Evolutionary conservation across 1,140 invertebrate species (phyloP).

Genomic region (Ladona fulva): DNA sequence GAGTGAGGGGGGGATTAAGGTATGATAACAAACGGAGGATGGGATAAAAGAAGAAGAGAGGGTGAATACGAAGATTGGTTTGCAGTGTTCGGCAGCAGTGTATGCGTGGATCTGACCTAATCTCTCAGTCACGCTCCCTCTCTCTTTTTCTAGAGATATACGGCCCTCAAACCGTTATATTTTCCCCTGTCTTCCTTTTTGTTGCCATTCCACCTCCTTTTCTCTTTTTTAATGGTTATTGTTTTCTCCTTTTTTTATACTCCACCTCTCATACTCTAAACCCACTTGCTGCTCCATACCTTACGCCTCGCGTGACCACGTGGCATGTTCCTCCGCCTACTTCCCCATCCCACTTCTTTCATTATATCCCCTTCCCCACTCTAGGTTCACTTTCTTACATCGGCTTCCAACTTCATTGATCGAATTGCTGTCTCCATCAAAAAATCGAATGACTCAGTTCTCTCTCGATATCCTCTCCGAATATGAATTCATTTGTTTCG

Average conservation of each 20-base stretch:
- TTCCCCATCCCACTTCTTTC: neutral
- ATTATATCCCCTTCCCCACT: neutral
- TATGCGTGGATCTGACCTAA: slow-evolving; percentile 4
- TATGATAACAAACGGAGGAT: neutral
- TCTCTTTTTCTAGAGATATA: neutral
- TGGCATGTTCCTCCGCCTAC: neutral
- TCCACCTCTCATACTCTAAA: neutral
- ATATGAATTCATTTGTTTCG: too few species aligned
- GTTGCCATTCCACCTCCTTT: neutral
- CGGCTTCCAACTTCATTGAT: too few species aligned
- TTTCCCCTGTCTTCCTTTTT: neutral
- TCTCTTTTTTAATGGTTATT: slow-evolving; percentile 7
- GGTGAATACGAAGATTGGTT: neutral
- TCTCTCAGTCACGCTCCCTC: slow-evolving; percentile 1
- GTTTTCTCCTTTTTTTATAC: neutral
- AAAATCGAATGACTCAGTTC: too few species aligned
- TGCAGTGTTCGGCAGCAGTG: neutral
- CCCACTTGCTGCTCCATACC: slow-evolving; percentile 6
- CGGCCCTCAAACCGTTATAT: neutral
- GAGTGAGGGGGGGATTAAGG: neutral
- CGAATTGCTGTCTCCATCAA: too few species aligned
- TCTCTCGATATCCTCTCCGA: too few species aligned
- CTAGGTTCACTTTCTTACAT: neutral
- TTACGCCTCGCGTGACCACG: neutral
- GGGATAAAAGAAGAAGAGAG: neutral